Evolutionary conservation across 2,797 vertebrate species (phyloP), one percentile per base, ranked within the genome.

Genomic region (Margarornis squamiger): DNA sequence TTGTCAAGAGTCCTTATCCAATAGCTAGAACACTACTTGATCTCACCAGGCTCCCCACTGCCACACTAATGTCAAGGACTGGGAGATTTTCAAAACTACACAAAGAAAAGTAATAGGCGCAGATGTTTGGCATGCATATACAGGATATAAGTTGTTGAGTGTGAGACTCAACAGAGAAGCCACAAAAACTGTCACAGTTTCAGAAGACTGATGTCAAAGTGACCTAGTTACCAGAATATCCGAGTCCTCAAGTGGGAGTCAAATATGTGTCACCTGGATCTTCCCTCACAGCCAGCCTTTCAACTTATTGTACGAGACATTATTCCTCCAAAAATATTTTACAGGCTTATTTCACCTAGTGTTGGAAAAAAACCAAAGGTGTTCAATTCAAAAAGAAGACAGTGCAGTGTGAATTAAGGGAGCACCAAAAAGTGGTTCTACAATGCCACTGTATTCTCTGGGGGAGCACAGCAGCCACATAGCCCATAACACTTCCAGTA

Each of bases 111-210:
- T 39, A 90, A 88, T 8, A 95, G 55, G 38, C 14, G 3, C 86
- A 86, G 91, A 91, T 84, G 66, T 92, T 91, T 94, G 82, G 92
- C 91, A n/a, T 27, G 17, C 46, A 51, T 9, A 46, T 4, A n/a
- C 34, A 88, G 92, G 52, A 93, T 86, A 24, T 67, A 84, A 94
- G 67, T 39, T 94, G 89, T 57, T 86, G 89, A 97, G 87, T 92
- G 95, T 52, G 82, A 93, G 79, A 90, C 72, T 68, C 67, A 88
- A 61, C 52, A 88, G 59, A 86, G 80, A 94, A 95, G 90, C 90
- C 90, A 92, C 93, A 96, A 78, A 73, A 86, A 63, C 48, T 88
- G 80, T 93, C 90, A 94, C 38, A 79, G 68, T 84, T 95, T 92
- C 90, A 92, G 65, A 90, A 94, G 13, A 72, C 1, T 65, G 52